A percentile compares a stretch with the other conserved stretches of the same genome.
phyloP scores from a whole-genome alignment of 1,140 invertebrate genomes.

The Cephus cinctus region DNA sequence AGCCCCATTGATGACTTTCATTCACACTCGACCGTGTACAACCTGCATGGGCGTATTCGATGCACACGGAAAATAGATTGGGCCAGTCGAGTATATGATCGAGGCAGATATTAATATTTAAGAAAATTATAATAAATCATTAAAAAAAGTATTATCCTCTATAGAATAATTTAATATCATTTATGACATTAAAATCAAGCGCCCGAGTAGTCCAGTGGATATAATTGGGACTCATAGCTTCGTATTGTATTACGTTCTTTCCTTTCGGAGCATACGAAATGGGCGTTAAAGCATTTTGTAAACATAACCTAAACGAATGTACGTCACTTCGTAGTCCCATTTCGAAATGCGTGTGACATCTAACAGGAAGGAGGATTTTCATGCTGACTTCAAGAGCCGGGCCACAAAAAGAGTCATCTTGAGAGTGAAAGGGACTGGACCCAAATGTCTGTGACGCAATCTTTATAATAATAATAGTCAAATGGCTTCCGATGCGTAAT shows the following conservation, averaged over 20 bases:
- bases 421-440: background rate
- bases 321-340: conserved; percentile 7
- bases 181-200: too few species aligned
- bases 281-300: too few species aligned
- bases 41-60: conserved; percentile 17
- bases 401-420: background rate
- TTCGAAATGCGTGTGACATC: background rate
- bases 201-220: too few species aligned
- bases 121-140: conserved; percentile 13
- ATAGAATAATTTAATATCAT: too few species aligned
- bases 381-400: background rate
- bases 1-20: conserved; percentile 29
- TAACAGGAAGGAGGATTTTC: background rate
- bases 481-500: background rate
- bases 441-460: background rate
- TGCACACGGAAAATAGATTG: conserved; percentile 27
- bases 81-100: conserved; percentile 16
- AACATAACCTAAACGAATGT: conserved; percentile 30
- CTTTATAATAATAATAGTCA: background rate
- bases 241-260: too few species aligned
- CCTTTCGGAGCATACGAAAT: too few species aligned
- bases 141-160: conserved; percentile 26
- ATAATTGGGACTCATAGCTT: too few species aligned
- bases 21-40: too few species aligned
- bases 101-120: conserved; percentile 14